Percentiles rank a stretch among this genome's conserved stretches.
These are phyloP conservation scores for Atrina japonica DNA, from an alignment of 2,888 invertebrate species.

Conservation along the genomic window DNA sequence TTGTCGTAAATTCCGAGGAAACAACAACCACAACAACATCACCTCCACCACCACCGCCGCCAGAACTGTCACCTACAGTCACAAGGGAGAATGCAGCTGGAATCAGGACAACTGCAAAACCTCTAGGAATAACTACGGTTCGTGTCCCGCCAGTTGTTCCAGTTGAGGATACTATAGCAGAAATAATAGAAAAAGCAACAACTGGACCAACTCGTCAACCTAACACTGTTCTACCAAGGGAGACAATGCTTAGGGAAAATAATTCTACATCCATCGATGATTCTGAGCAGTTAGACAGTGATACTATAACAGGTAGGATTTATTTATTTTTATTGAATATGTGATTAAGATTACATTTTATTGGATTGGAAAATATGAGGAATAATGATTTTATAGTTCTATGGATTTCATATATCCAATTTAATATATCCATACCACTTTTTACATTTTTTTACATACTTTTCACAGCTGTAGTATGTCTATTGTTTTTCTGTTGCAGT, in stretches of 20 bases:
- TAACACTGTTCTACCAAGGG: background rate
- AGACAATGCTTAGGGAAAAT: background rate
- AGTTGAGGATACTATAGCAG: background rate
- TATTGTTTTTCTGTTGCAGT: slow-evolving; percentile 23
- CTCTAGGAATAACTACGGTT: background rate
- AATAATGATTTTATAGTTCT: too few species aligned
- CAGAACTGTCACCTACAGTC: background rate
- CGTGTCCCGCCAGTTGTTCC: background rate
- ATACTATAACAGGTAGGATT: slow-evolving; percentile 23
- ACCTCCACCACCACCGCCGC: background rate
- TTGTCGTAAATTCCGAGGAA: background rate
- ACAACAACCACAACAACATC: background rate
- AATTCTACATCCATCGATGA: background rate
- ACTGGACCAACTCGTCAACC: background rate
- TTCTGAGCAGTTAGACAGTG: slow-evolving; percentile 23
- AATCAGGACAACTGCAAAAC: background rate
- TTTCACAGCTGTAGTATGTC: too few species aligned
- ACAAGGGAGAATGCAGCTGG: background rate
- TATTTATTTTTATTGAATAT: too few species aligned
- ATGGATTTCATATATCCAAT: too few species aligned
- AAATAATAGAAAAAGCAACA: background rate
- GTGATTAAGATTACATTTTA: too few species aligned
- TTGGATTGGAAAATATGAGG: too few species aligned
- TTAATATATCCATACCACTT: too few species aligned
- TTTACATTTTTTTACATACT: too few species aligned